Evolutionary conservation across 2,888 invertebrate genomes (phyloP).

Genomic region (Bembecia ichneumoniformis): DNA sequence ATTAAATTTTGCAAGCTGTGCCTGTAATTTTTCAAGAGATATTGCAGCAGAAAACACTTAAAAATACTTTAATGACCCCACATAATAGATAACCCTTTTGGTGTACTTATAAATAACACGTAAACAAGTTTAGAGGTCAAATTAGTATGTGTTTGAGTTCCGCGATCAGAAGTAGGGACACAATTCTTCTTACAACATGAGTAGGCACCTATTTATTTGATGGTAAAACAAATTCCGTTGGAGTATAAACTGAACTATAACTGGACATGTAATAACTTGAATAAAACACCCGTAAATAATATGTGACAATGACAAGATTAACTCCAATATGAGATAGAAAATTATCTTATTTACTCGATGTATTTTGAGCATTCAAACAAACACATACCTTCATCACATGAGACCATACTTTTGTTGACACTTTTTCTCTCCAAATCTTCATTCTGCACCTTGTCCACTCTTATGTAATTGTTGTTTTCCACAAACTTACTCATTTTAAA

Average conservation of each 20-base stretch:
- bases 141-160: constrained; percentile 40
- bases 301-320: no score
- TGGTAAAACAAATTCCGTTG: no score
- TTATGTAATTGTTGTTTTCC: constrained; percentile 11
- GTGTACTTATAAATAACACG: constrained; percentile 25
- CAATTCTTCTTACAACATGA: constrained; percentile 21
- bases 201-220: no score
- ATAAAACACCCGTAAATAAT: no score
- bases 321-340: constrained; percentile 14
- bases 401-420: constrained; percentile 37
- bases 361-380: constrained; percentile 12
- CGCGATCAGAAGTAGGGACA: constrained; percentile 30
- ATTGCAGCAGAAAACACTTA: no score
- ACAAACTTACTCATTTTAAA: constrained; percentile 10
- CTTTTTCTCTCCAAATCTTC: neutral
- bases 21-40: no score
- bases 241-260: no score
- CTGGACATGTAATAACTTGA: no score
- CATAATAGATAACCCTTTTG: constrained; percentile 32
- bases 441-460: no score
- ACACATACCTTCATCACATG: constrained; percentile 59
- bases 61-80: constrained; percentile 28
- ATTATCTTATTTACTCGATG: constrained; percentile 53
- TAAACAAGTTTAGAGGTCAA: constrained; percentile 48
- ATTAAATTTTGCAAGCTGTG: no score